Percentiles rank a stretch among this genome's conserved stretches.
These are phyloP conservation scores for Stratiolaelaps scimitus DNA, from an alignment of 1,140 invertebrate species.

Conservation along the genomic window DNA sequence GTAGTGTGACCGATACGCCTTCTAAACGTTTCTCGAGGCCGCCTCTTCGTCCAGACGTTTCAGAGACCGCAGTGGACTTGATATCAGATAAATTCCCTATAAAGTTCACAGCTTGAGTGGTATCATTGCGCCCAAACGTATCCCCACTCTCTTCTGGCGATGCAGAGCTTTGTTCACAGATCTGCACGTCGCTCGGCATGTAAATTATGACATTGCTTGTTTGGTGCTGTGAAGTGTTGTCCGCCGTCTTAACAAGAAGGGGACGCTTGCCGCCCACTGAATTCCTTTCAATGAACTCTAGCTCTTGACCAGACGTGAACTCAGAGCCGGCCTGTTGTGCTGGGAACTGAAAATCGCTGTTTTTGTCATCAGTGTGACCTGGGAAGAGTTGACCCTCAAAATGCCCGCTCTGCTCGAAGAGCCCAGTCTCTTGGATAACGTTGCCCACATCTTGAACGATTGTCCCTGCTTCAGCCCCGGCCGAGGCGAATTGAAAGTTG, in stretches of 20 bases:
- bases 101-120: background rate
- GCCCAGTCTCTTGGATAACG: background rate
- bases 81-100: background rate
- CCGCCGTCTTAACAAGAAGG: background rate
- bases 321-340: background rate
- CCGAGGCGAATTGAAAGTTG: slow-evolving; percentile 5
- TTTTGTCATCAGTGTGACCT: background rate
- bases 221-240: background rate
- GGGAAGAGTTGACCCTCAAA: slow-evolving; percentile 27
- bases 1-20: no score
- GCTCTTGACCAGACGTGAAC: background rate
- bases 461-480: no score
- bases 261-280: no score
- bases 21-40: no score
- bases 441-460: no score
- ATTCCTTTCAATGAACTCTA: background rate
- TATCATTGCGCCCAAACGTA: background rate
- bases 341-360: background rate
- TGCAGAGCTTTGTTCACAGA: background rate
- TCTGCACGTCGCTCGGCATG: background rate
- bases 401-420: slow-evolving; percentile 1
- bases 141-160: background rate
- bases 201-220: slow-evolving; percentile 5
- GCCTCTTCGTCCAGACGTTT: no score
- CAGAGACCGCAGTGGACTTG: background rate